Evolutionary conservation across 2,888 invertebrate genomes (phyloP).

Genomic region (Pterostichus madidus): DNA sequence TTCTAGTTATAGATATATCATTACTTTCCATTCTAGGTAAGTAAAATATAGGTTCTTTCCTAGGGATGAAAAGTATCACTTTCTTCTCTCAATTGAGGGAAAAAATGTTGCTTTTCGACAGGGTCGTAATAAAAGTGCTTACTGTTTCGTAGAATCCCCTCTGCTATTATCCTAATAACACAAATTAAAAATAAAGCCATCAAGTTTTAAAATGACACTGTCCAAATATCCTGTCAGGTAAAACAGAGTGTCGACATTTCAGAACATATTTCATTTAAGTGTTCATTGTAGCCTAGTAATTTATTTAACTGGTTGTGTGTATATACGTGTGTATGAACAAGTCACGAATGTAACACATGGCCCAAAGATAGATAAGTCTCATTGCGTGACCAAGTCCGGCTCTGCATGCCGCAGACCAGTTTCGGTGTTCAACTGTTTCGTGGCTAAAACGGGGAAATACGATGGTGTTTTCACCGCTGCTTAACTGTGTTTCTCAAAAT

Average conservation of each 20-base stretch:
- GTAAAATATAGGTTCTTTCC: too few species aligned
- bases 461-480: neutral
- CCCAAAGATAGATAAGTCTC: conserved; percentile 46
- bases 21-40: too few species aligned
- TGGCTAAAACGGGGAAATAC: neutral
- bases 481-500: neutral
- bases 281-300: conserved; percentile 21
- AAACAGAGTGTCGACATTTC: conserved; percentile 32
- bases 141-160: neutral
- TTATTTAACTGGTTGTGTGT: conserved; percentile 32
- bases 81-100: too few species aligned
- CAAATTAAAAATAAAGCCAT: conserved; percentile 12
- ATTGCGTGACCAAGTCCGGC: conserved; percentile 33
- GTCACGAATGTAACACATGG: conserved; percentile 48
- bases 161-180: neutral
- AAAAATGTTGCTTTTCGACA: too few species aligned
- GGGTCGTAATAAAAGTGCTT: too few species aligned
- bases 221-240: conserved; percentile 10
- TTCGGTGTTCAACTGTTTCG: conserved; percentile 8
- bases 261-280: conserved; percentile 24
- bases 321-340: neutral
- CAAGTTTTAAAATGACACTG: conserved; percentile 1
- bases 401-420: conserved; percentile 26
- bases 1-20: too few species aligned
- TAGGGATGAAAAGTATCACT: too few species aligned